A percentile compares a stretch with the other conserved stretches of the same genome.
These are phyloP conservation scores for Sicus ferrugineus DNA, from an alignment of 2,888 invertebrate genomes.

Conservation along the genomic window DNA sequence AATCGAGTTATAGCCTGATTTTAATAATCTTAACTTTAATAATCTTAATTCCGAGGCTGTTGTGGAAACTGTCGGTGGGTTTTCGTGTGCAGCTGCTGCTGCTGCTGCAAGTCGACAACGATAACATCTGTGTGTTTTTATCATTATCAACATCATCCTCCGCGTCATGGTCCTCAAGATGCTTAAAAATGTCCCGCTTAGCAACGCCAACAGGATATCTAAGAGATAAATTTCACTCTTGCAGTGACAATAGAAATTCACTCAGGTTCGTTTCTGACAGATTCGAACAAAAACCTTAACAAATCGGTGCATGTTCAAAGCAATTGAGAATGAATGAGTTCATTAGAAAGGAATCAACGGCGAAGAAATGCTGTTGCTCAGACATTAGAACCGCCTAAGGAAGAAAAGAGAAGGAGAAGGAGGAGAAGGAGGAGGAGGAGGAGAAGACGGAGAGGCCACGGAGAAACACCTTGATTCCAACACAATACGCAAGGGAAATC, in stretches of 20 bases:
- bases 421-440: background rate
- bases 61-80: too few relatives aligned
- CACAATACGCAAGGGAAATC: background rate
- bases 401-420: background rate
- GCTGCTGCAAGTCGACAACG: background rate
- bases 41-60: background rate
- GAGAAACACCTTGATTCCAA: background rate
- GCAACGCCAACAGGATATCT: slow-evolving; percentile 26
- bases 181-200: slow-evolving; percentile 19
- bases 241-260: slow-evolving; percentile 18
- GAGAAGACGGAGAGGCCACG: background rate
- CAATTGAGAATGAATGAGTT: slow-evolving; percentile 30
- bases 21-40: too few relatives aligned
- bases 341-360: slow-evolving; percentile 26
- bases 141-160: slow-evolving; percentile 37
- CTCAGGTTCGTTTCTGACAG: slow-evolving; percentile 20
- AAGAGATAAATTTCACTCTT: slow-evolving; percentile 13
- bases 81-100: background rate
- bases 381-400: background rate
- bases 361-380: background rate
- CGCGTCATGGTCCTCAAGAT: slow-evolving; percentile 32
- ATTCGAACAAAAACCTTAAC: background rate
- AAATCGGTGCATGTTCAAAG: slow-evolving; percentile 28
- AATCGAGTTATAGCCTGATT: too few relatives aligned
- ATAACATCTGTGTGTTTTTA: slow-evolving; percentile 20